These are phyloP conservation scores for Xanthostigma xanthostigma DNA, from an alignment of 2,888 invertebrate species.

Conservation along the genomic window DNA sequence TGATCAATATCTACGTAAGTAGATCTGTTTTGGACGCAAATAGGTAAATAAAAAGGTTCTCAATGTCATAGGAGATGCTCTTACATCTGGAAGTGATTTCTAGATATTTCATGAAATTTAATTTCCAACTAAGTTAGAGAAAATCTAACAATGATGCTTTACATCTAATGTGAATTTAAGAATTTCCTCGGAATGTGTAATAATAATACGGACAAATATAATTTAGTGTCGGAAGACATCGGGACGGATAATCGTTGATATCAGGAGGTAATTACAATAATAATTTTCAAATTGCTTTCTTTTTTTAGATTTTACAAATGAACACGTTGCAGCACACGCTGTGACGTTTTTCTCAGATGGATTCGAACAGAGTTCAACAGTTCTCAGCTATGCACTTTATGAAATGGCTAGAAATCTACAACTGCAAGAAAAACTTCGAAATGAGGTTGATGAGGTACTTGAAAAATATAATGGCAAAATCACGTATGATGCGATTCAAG, in stretches of 20 bases:
- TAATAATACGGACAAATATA: too few relatives aligned
- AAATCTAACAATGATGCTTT: not conserved
- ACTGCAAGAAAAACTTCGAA: slow-evolving; percentile 26
- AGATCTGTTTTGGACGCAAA: too few relatives aligned
- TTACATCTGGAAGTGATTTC: not conserved
- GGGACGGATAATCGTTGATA: too few relatives aligned
- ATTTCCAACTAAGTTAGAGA: not conserved
- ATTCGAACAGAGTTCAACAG: slow-evolving; percentile 30
- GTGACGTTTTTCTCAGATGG: slow-evolving; percentile 31
- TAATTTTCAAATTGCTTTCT: not conserved
- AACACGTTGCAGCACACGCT: slow-evolving; percentile 23
- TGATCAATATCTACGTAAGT: too few relatives aligned
- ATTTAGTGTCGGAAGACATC: too few relatives aligned
- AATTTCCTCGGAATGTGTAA: too few relatives aligned
- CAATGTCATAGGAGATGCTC: too few relatives aligned
- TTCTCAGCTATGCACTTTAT: slow-evolving; percentile 25
- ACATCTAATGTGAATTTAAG: too few relatives aligned
- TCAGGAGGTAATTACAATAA: too few relatives aligned
- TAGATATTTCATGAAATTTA: not conserved
- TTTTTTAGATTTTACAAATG: slow-evolving; percentile 16
- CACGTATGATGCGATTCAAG: slow-evolving; percentile 26
- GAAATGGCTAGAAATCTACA: slow-evolving; percentile 26
- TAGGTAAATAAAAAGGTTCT: too few relatives aligned
- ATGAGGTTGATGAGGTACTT: slow-evolving; percentile 23
- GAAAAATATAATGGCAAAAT: slow-evolving; percentile 21